Evolutionary conservation across 2,113 vertebrate species (phyloP).

Genomic region (Tyto alba): DNA sequence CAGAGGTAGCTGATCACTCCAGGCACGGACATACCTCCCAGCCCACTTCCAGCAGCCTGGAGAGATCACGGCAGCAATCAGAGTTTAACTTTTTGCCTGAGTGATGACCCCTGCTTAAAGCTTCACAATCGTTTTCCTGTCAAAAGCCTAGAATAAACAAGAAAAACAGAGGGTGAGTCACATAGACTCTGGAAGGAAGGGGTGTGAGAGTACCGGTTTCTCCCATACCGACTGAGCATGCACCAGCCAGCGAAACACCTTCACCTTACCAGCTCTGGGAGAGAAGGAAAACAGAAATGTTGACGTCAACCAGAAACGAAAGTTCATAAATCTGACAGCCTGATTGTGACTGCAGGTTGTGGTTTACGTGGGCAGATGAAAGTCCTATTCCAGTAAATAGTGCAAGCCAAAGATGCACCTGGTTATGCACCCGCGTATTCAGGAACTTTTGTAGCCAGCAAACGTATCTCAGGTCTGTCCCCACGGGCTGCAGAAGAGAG

Average conservation of each 20-base stretch:
- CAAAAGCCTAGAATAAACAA: background rate
- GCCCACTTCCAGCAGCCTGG: background rate
- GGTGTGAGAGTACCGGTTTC: background rate
- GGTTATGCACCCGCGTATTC: background rate
- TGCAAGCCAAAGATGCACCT: background rate
- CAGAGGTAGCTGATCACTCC: background rate
- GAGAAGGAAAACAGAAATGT: background rate
- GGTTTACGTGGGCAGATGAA: background rate
- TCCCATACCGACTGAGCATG: background rate
- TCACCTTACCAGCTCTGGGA: background rate
- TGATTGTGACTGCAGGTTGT: background rate
- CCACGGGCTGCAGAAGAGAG: background rate
- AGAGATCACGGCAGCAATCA: background rate
- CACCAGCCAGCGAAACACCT: background rate
- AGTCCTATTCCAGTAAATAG: background rate
- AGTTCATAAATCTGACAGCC: background rate
- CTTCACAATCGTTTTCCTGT: background rate
- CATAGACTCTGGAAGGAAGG: background rate
- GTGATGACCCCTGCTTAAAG: background rate
- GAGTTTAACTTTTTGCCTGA: background rate
- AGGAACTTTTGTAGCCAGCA: background rate
- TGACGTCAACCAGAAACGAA: background rate
- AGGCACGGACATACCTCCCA: background rate
- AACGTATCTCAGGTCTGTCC: background rate
- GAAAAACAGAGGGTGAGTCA: constrained; percentile 1